Base-by-base conservation (phyloP, 2,797 vertebrate genomes). In the Adelosebastes latens region DNA sequence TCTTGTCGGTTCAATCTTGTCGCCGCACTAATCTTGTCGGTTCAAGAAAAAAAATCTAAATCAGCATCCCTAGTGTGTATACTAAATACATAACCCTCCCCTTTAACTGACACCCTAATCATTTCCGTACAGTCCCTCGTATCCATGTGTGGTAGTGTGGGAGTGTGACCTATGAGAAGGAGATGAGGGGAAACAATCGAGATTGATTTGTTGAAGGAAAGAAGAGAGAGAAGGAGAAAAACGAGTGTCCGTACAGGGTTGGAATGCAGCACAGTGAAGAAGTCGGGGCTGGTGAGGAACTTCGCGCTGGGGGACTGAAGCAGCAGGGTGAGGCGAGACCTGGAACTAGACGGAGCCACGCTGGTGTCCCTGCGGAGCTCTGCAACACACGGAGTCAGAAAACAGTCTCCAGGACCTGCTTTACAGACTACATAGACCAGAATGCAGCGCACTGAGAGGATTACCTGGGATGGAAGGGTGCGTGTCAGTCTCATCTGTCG, bases 261-360 rank as follows among this genome's bases (percentile, higher is more conserved):
- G 93, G 97, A 98, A 97, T 99, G 98, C 94, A 99, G 97, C 95
- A 98, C 97, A 90, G 97, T 97, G 95, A 99, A 99, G 96, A 99
- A 99, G 93, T 99, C 98, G 7, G 98, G 97, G 96, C 97, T 98
- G 94, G 97, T 97, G 92, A 99, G 97, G 91, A 99, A 99, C 93
- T 97, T 98, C 91, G 97, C 97, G 27, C 97, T 96, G 59, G 98
- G 97, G 31, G 98, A 98, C 94, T 98, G 97, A 72, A 99, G 96
- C 85, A 98, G 95, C 76, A 98, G 88, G 7, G 94, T 95, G 85
- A 98, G 96, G 78, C 97, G 96, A 77, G 98, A 97, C 87, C 97
- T 96, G 83, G 97, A 97, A 91, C 96, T 95, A 92, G 97, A 94
- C 86, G 96, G 96, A 83, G 95, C 94, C 88, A 96, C 94, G 29